These are phyloP conservation scores for Platerodrilus igneus DNA, from an alignment of 2,888 invertebrate genomes.

Conservation along the genomic window DNA sequence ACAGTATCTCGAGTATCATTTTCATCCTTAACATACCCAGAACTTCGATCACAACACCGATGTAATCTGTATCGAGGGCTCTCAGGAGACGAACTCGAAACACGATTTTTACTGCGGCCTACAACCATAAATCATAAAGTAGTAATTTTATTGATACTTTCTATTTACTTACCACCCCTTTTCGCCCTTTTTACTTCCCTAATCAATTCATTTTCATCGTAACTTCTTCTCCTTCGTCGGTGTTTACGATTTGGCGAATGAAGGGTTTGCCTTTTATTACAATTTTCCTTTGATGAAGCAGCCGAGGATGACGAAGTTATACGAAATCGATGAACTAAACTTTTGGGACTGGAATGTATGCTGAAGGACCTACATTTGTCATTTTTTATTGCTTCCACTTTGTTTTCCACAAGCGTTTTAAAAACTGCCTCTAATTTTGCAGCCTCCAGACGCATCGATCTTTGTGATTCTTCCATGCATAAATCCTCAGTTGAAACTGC, in stretches of 20 bases:
- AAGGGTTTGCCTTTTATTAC: slow-evolving; percentile 15
- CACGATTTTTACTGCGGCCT: slow-evolving; percentile 27
- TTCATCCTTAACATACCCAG: slow-evolving; percentile 30
- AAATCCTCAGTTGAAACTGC: slow-evolving; percentile 66
- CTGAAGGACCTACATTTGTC: slow-evolving; percentile 30
- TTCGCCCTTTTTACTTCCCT: slow-evolving; percentile 14
- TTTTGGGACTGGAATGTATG: slow-evolving; percentile 46
- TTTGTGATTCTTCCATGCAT: slow-evolving; percentile 31
- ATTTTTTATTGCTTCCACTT: slow-evolving; percentile 39
- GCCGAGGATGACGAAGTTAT: slow-evolving; percentile 48
- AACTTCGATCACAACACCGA: slow-evolving; percentile 47
- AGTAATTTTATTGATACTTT: not conserved
- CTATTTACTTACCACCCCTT: slow-evolving; percentile 15
- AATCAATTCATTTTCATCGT: slow-evolving; percentile 12
- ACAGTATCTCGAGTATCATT: slow-evolving; percentile 45
- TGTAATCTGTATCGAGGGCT: slow-evolving; percentile 34
- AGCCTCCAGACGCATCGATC: slow-evolving; percentile 50
- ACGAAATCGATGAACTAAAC: slow-evolving; percentile 41
- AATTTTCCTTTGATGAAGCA: slow-evolving; percentile 46
- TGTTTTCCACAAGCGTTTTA: slow-evolving; percentile 66
- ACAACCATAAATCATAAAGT: too few species aligned
- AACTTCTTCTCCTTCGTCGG: slow-evolving; percentile 10
- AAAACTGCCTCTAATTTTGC: slow-evolving; percentile 65
- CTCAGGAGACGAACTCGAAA: slow-evolving; percentile 30
- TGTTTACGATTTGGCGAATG: slow-evolving; percentile 17